A percentile compares a stretch with the other conserved stretches of the same genome.
These are phyloP conservation scores for Phymastichus coffea DNA, from an alignment of 1,140 invertebrate species.

Conservation along the genomic window DNA sequence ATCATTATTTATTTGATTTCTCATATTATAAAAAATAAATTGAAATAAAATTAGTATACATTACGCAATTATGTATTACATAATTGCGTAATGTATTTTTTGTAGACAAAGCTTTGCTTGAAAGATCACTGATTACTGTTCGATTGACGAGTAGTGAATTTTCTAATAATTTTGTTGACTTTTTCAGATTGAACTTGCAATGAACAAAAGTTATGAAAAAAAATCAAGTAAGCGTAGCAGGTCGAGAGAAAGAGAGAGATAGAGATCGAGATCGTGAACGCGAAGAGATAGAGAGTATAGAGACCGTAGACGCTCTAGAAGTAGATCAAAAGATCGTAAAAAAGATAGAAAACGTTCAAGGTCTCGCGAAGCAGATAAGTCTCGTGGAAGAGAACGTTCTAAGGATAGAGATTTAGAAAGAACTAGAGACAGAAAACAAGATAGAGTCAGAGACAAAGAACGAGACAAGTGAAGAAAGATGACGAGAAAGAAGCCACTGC, in stretches of 20 bases:
- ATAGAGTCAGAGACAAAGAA: conserved; percentile 45
- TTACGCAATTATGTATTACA: too few relatives aligned
- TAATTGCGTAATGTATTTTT: too few relatives aligned
- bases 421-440: conserved; percentile 46
- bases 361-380: conserved; percentile 45
- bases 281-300: conserved; percentile 45
- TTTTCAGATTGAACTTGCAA: too few relatives aligned
- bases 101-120: too few relatives aligned
- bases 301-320: conserved; percentile 45
- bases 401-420: conserved; percentile 45
- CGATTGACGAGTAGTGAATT: too few relatives aligned
- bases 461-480: conserved; percentile 48
- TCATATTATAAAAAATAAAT: too few relatives aligned
- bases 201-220: conserved; percentile 47
- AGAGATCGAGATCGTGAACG: conserved; percentile 45
- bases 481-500: conserved; percentile 46
- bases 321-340: conserved; percentile 47
- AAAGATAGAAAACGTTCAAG: conserved; percentile 42
- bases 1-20: too few relatives aligned
- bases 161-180: too few relatives aligned
- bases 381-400: conserved; percentile 44
- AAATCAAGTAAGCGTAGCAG: conserved; percentile 45
- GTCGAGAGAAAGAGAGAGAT: conserved; percentile 49
- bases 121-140: too few relatives aligned
- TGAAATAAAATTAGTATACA: too few relatives aligned